Conservation (phyloP, 2,113 vertebrate genomes). For the Campylomormyrus tamandua region DNA sequence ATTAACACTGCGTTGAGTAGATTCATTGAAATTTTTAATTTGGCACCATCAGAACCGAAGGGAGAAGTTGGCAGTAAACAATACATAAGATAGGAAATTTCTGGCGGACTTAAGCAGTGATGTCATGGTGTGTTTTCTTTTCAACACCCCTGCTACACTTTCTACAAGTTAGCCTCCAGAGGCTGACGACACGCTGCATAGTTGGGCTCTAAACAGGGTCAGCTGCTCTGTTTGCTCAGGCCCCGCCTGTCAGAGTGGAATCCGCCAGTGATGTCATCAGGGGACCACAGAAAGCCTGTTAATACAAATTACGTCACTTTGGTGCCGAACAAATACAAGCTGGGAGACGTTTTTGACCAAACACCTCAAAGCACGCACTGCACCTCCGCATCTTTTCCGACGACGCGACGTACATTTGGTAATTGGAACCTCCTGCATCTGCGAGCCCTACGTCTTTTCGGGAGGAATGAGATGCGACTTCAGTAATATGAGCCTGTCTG, state of each 20-base stretch:
- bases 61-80: neutral
- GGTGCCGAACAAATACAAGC: slow-evolving; percentile 43
- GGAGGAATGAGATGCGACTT: slow-evolving; percentile 42
- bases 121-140: slow-evolving; percentile 20
- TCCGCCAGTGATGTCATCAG: slow-evolving; percentile 67
- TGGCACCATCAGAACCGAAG: neutral
- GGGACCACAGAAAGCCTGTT: slow-evolving; percentile 55
- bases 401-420: slow-evolving; percentile 40
- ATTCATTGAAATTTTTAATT: neutral
- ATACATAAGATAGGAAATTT: neutral
- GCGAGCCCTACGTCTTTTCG: neutral
- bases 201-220: slow-evolving; percentile 42
- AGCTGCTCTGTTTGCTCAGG: slow-evolving; percentile 29
- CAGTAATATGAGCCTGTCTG: slow-evolving; percentile 53
- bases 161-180: slow-evolving; percentile 46
- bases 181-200: slow-evolving; percentile 44
- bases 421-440: slow-evolving; percentile 53
- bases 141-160: slow-evolving; percentile 35
- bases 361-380: slow-evolving; percentile 13
- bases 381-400: slow-evolving; percentile 5
- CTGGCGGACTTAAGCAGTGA: slow-evolving; percentile 6
- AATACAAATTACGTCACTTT: slow-evolving; percentile 54
- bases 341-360: slow-evolving; percentile 54
- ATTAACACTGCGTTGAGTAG: neutral
- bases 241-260: slow-evolving; percentile 62